phyloP scores from a whole-genome alignment of 92 coral and sea anemone genomes.

The Epizoanthus stellaris region DNA sequence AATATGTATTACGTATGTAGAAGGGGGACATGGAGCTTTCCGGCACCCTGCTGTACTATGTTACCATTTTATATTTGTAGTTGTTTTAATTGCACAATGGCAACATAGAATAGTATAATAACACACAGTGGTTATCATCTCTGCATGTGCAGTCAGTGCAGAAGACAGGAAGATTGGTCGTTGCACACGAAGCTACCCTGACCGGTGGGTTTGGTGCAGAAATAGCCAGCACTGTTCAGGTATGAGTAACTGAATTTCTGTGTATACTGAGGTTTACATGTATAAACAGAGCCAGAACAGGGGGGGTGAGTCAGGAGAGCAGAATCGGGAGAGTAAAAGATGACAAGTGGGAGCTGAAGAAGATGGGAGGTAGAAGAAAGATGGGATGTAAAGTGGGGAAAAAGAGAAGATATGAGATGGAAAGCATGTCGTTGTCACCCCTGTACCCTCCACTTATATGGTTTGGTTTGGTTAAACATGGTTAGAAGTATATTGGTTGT shows the following conservation, averaged over 20 bases:
- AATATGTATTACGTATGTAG: too few relatives aligned
- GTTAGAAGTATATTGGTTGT: too few relatives aligned
- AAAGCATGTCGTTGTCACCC: too few relatives aligned
- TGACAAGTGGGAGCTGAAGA: too few relatives aligned
- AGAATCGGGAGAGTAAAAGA: too few relatives aligned
- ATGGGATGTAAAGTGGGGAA: too few relatives aligned
- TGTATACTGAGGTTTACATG: background rate
- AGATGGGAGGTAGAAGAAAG: too few relatives aligned
- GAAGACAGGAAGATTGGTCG: conserved; percentile 89
- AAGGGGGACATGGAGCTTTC: too few relatives aligned
- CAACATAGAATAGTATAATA: background rate
- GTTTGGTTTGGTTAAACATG: too few relatives aligned
- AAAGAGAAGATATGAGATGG: too few relatives aligned
- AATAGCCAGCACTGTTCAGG: conserved; percentile 97
- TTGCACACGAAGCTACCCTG: conserved; percentile 96
- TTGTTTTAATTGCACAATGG: background rate
- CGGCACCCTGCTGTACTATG: background rate
- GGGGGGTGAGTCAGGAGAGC: too few relatives aligned
- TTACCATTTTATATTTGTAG: background rate
- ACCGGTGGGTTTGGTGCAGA: conserved; percentile 98
- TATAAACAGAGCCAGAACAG: background rate
- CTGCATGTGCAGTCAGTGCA: conserved; percentile 79
- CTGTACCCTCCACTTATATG: too few relatives aligned
- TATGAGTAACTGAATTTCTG: conserved; percentile 15
- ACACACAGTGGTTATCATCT: background rate